phyloP scores from a whole-genome alignment of 2,888 invertebrate genomes.

The Hemaris fuciformis region DNA sequence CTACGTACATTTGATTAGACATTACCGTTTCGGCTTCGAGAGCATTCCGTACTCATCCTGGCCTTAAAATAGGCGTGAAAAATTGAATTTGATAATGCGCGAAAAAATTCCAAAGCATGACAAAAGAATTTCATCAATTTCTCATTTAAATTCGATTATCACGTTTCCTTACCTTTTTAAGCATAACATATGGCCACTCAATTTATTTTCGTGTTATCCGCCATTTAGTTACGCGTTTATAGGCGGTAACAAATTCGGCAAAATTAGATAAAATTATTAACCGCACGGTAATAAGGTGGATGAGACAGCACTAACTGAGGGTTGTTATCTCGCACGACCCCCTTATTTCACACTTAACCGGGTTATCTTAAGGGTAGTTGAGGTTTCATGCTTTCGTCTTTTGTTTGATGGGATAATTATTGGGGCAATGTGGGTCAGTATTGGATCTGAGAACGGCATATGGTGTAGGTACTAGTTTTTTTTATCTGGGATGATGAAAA shows the following conservation, averaged over 20 bases:
- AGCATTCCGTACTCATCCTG: too few species aligned
- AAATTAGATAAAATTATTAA: slow-evolving; percentile 29
- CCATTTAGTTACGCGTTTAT: slow-evolving; percentile 17
- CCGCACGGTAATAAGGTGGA: slow-evolving; percentile 13
- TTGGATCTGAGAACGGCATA: too few species aligned
- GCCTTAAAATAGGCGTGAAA: too few species aligned
- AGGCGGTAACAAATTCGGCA: too few species aligned
- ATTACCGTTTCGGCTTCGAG: too few species aligned
- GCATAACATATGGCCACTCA: slow-evolving; percentile 10
- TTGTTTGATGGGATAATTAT: slow-evolving; percentile 40
- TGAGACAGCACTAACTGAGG: slow-evolving; percentile 33
- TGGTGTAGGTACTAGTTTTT: too few species aligned
- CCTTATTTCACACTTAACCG: slow-evolving; percentile 44
- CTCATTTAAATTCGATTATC: not conserved
- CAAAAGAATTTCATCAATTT: not conserved
- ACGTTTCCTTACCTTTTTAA: not conserved
- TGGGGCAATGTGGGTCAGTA: not conserved
- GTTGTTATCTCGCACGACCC: slow-evolving; percentile 37
- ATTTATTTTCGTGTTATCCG: slow-evolving; percentile 29
- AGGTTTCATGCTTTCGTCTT: slow-evolving; percentile 43
- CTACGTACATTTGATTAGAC: too few species aligned
- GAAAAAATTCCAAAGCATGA: not conserved
- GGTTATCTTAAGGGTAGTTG: slow-evolving; percentile 33
- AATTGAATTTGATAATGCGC: not conserved
- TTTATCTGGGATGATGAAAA: too few species aligned